These are phyloP conservation scores for Ochropleura plecta DNA, from an alignment of 2,888 invertebrate genomes.

Conservation along the genomic window DNA sequence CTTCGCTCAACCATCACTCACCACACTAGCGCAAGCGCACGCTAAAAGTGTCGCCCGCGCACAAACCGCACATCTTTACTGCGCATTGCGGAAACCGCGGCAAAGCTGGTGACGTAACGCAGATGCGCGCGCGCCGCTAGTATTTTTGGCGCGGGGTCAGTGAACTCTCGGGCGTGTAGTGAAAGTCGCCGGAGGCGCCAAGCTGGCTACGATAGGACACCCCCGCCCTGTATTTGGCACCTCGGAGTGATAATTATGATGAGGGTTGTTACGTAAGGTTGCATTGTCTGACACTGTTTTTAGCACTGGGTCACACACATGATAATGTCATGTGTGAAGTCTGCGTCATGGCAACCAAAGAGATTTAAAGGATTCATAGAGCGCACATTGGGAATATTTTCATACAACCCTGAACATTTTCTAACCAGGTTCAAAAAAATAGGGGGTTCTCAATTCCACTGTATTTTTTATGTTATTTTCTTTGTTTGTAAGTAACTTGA, in stretches of 20 bases:
- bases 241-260: constrained; percentile 20
- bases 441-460: too few relatives aligned
- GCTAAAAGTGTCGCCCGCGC: constrained; percentile 62
- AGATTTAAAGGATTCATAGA: too few relatives aligned
- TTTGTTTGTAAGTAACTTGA: too few relatives aligned
- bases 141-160: constrained; percentile 84
- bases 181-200: constrained; percentile 87
- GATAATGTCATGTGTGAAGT: not conserved
- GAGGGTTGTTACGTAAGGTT: not conserved
- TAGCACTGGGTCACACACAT: constrained; percentile 11
- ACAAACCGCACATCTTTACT: constrained; percentile 62
- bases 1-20: constrained; percentile 44
- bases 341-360: too few relatives aligned
- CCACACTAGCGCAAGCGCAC: constrained; percentile 57
- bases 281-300: constrained; percentile 21
- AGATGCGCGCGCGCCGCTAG: constrained; percentile 70
- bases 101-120: constrained; percentile 66
- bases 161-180: constrained; percentile 77
- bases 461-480: too few relatives aligned
- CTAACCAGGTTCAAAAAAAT: too few relatives aligned
- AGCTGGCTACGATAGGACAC: constrained; percentile 79
- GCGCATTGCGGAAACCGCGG: constrained; percentile 68
- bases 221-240: constrained; percentile 67
- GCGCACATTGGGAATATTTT: too few relatives aligned
- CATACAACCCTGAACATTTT: too few relatives aligned